A percentile compares a stretch with the other conserved stretches of the same genome.
Evolutionary conservation across 1,140 invertebrate species (phyloP).

Genomic region (Hormaphis cornu): DNA sequence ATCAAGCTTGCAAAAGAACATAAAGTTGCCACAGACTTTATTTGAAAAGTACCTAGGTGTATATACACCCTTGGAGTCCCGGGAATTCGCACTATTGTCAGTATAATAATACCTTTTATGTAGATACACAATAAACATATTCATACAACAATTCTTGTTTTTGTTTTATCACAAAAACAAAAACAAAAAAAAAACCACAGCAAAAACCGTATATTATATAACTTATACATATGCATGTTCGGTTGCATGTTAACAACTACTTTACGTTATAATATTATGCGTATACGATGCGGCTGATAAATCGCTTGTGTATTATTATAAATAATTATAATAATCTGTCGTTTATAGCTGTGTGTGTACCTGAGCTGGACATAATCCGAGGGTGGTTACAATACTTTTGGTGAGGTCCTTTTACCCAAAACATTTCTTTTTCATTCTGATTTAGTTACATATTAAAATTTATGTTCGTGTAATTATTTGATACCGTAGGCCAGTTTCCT

Average conservation of each 20-base stretch:
- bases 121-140: not conserved
- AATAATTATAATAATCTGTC: too few relatives aligned
- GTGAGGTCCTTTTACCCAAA: too few relatives aligned
- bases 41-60: too few relatives aligned
- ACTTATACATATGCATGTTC: not conserved
- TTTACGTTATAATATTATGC: constrained; percentile 1
- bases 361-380: too few relatives aligned
- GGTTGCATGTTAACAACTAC: constrained; percentile 3
- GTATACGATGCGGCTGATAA: not conserved
- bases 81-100: not conserved
- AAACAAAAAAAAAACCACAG: too few relatives aligned
- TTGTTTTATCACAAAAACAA: constrained; percentile 4
- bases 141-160: not conserved
- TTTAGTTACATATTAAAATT: too few relatives aligned
- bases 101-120: not conserved
- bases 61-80: not conserved
- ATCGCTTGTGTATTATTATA: not conserved
- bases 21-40: not conserved
- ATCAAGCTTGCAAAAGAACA: too few relatives aligned
- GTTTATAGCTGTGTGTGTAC: too few relatives aligned
- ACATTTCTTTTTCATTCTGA: too few relatives aligned
- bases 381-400: too few relatives aligned
- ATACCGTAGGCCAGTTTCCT: too few relatives aligned
- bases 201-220: constrained; percentile 4
- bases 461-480: too few relatives aligned